Conservation (phyloP, 2,797 vertebrate genomes). For the Oreonectes daqikongensis region DNA sequence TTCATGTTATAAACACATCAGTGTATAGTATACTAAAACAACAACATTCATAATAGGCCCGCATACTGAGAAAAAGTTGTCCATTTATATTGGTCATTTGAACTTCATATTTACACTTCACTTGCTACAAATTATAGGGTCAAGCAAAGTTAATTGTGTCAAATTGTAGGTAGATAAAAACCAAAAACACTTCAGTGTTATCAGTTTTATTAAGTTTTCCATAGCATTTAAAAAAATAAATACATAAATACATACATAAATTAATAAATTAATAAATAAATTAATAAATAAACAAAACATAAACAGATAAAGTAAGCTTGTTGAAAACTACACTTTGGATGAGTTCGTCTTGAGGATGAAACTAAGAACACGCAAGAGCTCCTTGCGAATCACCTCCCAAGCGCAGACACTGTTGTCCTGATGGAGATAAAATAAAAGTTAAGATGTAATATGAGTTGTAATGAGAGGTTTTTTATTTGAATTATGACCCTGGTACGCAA, state of each 20-base stretch:
- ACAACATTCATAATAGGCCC: too few relatives aligned
- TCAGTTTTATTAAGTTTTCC: background rate
- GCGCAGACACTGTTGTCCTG: constrained; percentile 33
- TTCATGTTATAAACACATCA: too few relatives aligned
- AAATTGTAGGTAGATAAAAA: too few relatives aligned
- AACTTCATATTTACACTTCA: too few relatives aligned
- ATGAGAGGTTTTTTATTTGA: background rate
- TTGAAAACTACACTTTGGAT: background rate
- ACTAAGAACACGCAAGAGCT: background rate
- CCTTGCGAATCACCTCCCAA: constrained; percentile 38
- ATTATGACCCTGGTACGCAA: too few relatives aligned
- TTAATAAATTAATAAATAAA: background rate
- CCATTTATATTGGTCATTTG: too few relatives aligned
- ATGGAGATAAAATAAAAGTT: background rate
- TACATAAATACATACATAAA: background rate
- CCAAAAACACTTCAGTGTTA: background rate
- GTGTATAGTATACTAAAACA: too few relatives aligned
- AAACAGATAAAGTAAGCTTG: background rate
- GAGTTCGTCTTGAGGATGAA: background rate
- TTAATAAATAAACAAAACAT: background rate
- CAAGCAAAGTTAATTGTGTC: background rate
- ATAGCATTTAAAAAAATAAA: background rate
- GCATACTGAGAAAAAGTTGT: too few relatives aligned
- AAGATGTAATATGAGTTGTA: background rate
- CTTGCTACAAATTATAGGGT: background rate